Evolutionary conservation across 2,113 vertebrate genomes (phyloP), one percentile per base, ranked within the genome.

Genomic region (Petroica traversi): DNA sequence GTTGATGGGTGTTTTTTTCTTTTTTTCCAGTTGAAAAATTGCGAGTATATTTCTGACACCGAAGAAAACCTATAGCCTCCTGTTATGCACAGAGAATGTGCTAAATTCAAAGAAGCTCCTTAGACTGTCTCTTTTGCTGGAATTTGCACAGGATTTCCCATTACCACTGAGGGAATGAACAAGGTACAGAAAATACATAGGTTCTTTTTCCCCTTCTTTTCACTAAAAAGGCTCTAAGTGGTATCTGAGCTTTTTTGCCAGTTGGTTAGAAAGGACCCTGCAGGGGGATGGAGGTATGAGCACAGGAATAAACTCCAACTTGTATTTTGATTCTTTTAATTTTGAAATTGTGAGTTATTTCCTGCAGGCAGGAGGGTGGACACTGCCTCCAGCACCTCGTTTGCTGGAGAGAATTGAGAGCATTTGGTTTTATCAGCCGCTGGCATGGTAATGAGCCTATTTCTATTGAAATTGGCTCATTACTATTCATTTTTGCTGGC

Each of bases 391-490:
- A 97, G 96, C 96, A 98, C 97, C 96, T 98, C 97, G 73, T 93
- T 97, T 97, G 94, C 88, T 96, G 89, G 95, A 97, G 97, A 97
- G 97, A 98, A 97, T 94, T 89, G 95, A 98, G 94, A 98, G 96
- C 97, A 98, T 98, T 98, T 98, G 97, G 97, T 98, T 98, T 98
- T 97, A 97, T 98, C 97, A 98, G 95, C 97, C 96, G 62, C 92
- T 96, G 97, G 96, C 95, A 98, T 96, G 95, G 97, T 97, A 98
- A 98, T 98, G 97, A 98, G 94, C 96, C 95, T 97, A 97, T 98
- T 98, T 98, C 97, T 97, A 97, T 98, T 98, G 98, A 97, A 98
- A 98, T 97, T 97, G 95, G 94, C 93, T 98, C 97, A 97, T 98
- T 97, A 97, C 97, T 97, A 97, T 98, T 98, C 97, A 97, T 97